Base-by-base conservation (phyloP, 2,888 invertebrate genomes). In the Idaea aversata region DNA sequence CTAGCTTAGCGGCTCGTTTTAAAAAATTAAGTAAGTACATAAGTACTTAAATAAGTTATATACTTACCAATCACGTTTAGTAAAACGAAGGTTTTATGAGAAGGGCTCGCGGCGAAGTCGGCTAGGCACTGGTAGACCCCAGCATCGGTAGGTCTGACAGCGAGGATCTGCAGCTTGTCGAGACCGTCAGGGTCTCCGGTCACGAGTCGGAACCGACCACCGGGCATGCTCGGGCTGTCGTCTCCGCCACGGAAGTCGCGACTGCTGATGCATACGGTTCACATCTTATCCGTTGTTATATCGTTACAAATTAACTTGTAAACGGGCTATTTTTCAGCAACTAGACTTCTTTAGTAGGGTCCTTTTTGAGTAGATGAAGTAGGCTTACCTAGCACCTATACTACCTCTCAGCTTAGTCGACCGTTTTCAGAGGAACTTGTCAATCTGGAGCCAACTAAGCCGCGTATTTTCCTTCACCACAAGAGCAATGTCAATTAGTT, bases 41-140 rank as follows among this genome's bases (percentile, higher is more conserved):
- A n/a, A n/a, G n/a, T n/a, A n/a, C n/a, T n/a, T n/a, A n/a, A n/a
- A n/a, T n/a, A n/a, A n/a, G 60, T 25, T 15, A 25, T 35, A 10
- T 59, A 76, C 83, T 77, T 77, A 89, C 91, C 90, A 58, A 90
- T 88, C 63, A 93, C 84, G 57, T 75, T 77, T 1, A 93, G 83
- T 69, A 84, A 77, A 57, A 88, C 76, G 63, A 80, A 83, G 0
- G 91, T 93, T 67, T 87, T 90, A 63, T 83, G 84, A 1, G 88
- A 78, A 0, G 89, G 91, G 69, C 91, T 90, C 35, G 82, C 76
- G 1, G 82, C 83, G 73, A 91, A 92, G 73, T 91, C 90, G 7
- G 87, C 91, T 57, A 84, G 76, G 75, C 93, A 93, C 58, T 81
- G 83, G 76, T 93, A 93, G 59, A 82, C 63, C 25, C 91, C 93